Conservation (phyloP, 1,140 invertebrate genomes). For the Hyposmocoma kahamanoa region DNA sequence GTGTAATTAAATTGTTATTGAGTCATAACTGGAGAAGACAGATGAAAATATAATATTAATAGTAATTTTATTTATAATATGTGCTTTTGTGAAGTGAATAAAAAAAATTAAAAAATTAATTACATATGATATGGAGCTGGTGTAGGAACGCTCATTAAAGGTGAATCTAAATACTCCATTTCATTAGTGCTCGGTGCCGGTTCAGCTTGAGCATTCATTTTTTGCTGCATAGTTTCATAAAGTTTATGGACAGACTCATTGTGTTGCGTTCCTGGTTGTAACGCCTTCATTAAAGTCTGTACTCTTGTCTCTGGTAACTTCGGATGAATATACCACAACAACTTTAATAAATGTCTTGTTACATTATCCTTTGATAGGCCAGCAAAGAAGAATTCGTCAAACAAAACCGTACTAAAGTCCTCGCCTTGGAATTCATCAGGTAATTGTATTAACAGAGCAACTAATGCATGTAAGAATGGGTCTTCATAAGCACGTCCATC, state of each 20-base stretch:
- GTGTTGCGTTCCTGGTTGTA: constrained; percentile 89
- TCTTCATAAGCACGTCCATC: constrained; percentile 95
- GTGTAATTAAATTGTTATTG: no score
- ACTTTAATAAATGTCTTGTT: constrained; percentile 92
- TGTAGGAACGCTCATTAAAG: constrained; percentile 89
- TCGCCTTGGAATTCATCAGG: constrained; percentile 94
- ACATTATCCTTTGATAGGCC: constrained; percentile 93
- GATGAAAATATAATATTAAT: no score
- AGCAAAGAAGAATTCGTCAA: constrained; percentile 97
- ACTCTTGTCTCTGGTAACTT: constrained; percentile 87
- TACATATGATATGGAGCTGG: constrained; percentile 80
- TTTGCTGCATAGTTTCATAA: constrained; percentile 85
- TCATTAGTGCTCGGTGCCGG: constrained; percentile 76
- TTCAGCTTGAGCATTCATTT: constrained; percentile 84
- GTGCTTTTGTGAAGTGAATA: no score
- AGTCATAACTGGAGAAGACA: no score
- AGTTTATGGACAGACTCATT: constrained; percentile 89
- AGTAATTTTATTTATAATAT: no score
- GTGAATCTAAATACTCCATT: constrained; percentile 87
- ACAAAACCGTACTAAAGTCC: constrained; percentile 96
- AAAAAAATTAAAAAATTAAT: neutral
- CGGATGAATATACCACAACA: constrained; percentile 93
- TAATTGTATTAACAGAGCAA: constrained; percentile 91
- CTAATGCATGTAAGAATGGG: constrained; percentile 94
- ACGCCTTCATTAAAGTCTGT: constrained; percentile 89